Base-by-base conservation (phyloP, 1,140 invertebrate genomes). In the Drosophila baimaii region DNA sequence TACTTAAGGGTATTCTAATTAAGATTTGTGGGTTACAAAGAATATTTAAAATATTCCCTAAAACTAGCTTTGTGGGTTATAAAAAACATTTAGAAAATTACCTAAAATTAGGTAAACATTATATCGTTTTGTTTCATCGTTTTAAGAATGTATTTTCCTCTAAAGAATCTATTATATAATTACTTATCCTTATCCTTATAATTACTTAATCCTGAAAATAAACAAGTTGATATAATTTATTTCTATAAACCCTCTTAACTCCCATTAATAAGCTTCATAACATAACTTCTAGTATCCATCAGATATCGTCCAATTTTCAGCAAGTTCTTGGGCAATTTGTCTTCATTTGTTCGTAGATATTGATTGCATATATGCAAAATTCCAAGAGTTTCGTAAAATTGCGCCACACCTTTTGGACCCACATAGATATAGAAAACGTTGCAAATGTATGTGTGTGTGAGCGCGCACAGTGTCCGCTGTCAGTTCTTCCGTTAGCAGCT, bases 401-500 rank as follows among this genome's bases (percentile, higher is more conserved):
- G 65, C 61, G 65, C 61, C 65, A 69, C 65, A 69, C 65, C 65
- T 54, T 52, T 54, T 54, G 65, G 65, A 33, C 62, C 33, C 62
- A 69, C 62, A 68, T 46, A 66, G 44, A 51, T 25, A 51, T 54
- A n/a, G 13, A 54, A 54, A 33, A 54, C 12, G 29, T 17, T 52
- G 49, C 33, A 21, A 47, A 41, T 33, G 33, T 35, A 8, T 27
- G 25, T 15, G 15, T 29, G 21, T 54, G 39, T 46, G 33, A 13
- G 37, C 15, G 21, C 31, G 27, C 15, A 19, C 27, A 31, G 12
- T 65, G 68, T 66, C 68, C 65, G 65, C 47, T 70, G 73, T 68
- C 62, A 51, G 39, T 77, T 77, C 73, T 77, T 76, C 73, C 73
- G 73, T 76, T 76, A 76, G 74, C 74, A 77, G 73, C 73, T 77